Base-by-base conservation (phyloP, 2,888 invertebrate genomes). In the Ramazzottius varieornatus region DNA sequence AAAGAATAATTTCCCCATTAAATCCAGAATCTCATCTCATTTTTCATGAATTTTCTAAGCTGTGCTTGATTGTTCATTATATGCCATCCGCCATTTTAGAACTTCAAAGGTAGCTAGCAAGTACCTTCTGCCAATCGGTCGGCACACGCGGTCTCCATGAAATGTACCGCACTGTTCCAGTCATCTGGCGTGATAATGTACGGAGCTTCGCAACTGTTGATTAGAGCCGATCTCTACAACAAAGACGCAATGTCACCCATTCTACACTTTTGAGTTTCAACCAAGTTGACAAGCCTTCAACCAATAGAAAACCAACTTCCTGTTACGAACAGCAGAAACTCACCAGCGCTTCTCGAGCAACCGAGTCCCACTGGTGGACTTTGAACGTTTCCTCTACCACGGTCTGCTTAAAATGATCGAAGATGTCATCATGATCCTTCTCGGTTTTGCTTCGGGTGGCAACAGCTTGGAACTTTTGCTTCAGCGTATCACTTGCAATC, bases 311-410 rank as follows among this genome's bases (percentile, higher is more conserved):
- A 8, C 40, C 8, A 13, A 40, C 8, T 40, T 40, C 20, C 40
- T 40, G 40, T 40, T 13, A 40, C 8, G 40, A 13, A 40, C 40
- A 20, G 20, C 8, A 40, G 40, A 20, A 20, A 40, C 40, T 16
- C 67, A 88, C 89, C 74, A 81, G 69, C 70, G 79, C 79, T 64
- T 80, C 79, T 69, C 77, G 73, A 1, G 81, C 81, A 70, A 96
- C 86, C 66, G 85, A 84, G 76, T 99, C 96, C 96, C 98, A 99
- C 63, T 83, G 81, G 75, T 98, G 96, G 69, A 86, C 79, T 13
- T 81, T 77, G 73, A 92, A 82, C 0, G 91, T 87, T 72, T 89
- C 88, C 68, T 85, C 86, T 0, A 92, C 85, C 0, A 96, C 94
- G 0, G 86, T 83, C 16, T 80, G 76, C 78, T 96, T 94, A 1